Evolutionary conservation across 2,113 vertebrate species (phyloP).

Genomic region (Crypturellus undulatus): DNA sequence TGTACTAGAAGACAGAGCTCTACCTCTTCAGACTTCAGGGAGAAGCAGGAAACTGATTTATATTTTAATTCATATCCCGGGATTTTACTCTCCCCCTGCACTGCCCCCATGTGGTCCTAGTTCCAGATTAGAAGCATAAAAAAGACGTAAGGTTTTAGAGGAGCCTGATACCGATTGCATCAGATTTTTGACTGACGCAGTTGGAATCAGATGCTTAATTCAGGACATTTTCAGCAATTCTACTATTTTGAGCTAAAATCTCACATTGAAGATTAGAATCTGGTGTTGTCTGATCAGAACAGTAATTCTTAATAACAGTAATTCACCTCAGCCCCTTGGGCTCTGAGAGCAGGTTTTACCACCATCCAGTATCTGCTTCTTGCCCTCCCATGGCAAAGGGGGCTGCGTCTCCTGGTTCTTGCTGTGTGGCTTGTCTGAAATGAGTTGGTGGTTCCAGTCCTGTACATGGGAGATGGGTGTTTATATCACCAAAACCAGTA

Average conservation of each 20-base stretch:
- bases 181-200: background rate
- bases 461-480: background rate
- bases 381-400: background rate
- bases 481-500: background rate
- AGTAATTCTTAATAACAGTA: background rate
- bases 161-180: fast-evolving
- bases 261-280: background rate
- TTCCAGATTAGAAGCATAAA: background rate
- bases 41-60: background rate
- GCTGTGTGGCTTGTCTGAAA: background rate
- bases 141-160: background rate
- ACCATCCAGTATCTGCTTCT: background rate
- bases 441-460: background rate
- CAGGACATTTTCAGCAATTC: background rate
- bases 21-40: background rate
- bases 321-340: background rate
- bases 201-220: background rate
- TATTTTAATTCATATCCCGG: background rate
- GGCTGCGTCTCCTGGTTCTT: background rate
- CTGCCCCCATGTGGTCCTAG: constrained; percentile 40
- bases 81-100: constrained; percentile 4
- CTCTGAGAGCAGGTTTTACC: background rate
- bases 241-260: background rate
- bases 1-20: background rate
- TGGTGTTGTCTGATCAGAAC: background rate